Evolutionary conservation across 2,113 vertebrate genomes (phyloP), one percentile per base, ranked within the genome.

Genomic region (Phalacrocorax aristotelis): DNA sequence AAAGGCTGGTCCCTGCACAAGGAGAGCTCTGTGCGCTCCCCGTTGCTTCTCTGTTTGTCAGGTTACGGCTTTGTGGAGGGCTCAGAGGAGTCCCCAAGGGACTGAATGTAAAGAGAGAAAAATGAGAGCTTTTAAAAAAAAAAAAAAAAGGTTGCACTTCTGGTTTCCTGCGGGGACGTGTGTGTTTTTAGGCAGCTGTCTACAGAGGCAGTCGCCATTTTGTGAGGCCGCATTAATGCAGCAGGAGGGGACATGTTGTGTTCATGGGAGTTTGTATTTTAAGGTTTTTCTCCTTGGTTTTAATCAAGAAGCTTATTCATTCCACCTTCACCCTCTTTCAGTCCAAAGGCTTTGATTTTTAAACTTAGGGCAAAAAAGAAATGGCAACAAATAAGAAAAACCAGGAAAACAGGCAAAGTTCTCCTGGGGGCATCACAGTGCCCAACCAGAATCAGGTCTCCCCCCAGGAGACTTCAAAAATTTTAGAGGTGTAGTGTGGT

Each of bases 141-240:
- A 25, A 49, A n/a, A 11, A 51, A 48, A 48, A 3, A 32, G n/a
- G n/a, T 27, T 38, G n/a, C 13, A 5, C 71, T 57, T 65, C 4
- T 48, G 40, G 25, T 87, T 87, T 91, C 26, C 70, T 11, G 69
- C 5, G 2, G 85, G 72, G 64, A 30, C 2, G 32, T 1, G 36
- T 30, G 81, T 2, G 58, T 29, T 85, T 29, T 22, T 25, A 71
- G 92, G 83, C 88, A 66, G 91, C 92, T 46, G 70, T 23, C 85
- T 58, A 29, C 42, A 49, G 89, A 74, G 78, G 91, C 94, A 38
- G 95, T 17, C 96, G 94, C 95, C 97, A 97, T 97, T 97, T 97
- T n/a, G 60, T 86, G 96, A 80, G 46, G 66, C 54, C 0, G 78
- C 46, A 6, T 48, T 91, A 64, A 65, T 49, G 79, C 93, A 40